Evolutionary conservation across 2,888 invertebrate species (phyloP), one percentile per base, ranked within the genome.

Genomic region (Crocallis elinguaria): DNA sequence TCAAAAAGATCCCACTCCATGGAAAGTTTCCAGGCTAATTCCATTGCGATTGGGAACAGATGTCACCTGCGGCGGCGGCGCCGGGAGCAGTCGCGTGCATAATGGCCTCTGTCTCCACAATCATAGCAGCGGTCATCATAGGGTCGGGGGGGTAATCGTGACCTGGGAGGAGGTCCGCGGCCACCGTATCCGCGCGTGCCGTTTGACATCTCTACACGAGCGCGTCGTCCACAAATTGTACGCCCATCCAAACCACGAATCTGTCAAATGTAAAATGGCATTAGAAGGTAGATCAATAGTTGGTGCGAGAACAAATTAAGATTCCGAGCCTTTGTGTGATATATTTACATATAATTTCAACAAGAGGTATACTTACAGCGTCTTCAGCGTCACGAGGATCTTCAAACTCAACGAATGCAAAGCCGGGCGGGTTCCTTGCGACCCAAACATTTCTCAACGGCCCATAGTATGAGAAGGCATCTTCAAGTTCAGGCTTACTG

Each of bases 401-500:
- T 88, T 98, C 98, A 81, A 96, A 98, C 82, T 98, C 98, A 1
- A 98, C 97, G 86, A 98, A 98, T 5, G 98, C 98, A 86, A 98
- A 98, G 44, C 98, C 98, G 51, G 98, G 98, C 9, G 97, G 98
- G 84, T 98, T 98, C 67, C 98, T 93, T 0, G 98, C 98, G n/a
- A 99, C 98, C 98, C 98, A 99, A 36, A 98, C 98, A 89, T 97
- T 98, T 72, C 97, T 94, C 69, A 98, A 88, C 0, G 97, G 96
- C 8, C 98, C 98, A 78, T 98, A 98, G 73, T 97, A 96, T 54
- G 96, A 95, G 88, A 98, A 99, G 11, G 97, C 96, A 82, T 97
- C 96, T 89, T 98, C 98, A 49, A 98, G 92, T 86, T 98, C 98
- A 73, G 97, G 96, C 88, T 98, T 98, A 56, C 97, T 96, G 23